Base-by-base conservation (phyloP, 2,113 vertebrate species). In the Peromyscus maniculatus region DNA sequence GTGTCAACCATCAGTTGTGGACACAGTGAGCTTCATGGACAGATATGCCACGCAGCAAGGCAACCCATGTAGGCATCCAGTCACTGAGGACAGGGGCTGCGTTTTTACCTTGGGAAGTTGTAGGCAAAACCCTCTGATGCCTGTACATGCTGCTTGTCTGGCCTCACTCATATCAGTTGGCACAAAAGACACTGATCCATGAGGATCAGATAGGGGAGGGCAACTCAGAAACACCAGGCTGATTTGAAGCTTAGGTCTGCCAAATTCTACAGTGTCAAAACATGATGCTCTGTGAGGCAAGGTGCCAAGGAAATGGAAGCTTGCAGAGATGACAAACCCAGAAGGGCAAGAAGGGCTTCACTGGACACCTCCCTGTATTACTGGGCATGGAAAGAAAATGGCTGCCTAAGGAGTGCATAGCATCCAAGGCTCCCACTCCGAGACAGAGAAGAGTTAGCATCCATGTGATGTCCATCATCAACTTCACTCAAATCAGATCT, bases 1-100 rank as follows among this genome's bases (percentile, higher is more conserved):
- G 1, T 59, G 21, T 46, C 64, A 71, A 28, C 6, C 28, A 59
- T 36, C 36, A 33, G 7, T 43, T 17, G 26, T 69, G 62, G 8
- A 74, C 36, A 69, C 92, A 28, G 36, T 28, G 62, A 93, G 28
- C n/a, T 69, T 43, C 28, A 49, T n/a, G 64, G 52, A 36, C 74
- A 59, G 3, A 55, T 12, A 78, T 39, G 4, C 19, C 26, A 43
- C 36, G 16, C 19, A 26, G 36, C 5, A 24, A 69, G 16, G 3
- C 3, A 17, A 12, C 2, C 4, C 15, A 5, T 26, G 19, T 5
- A 80, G 12, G 21, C 24, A n/a, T 26, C 7, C 28, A 6, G 9
- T 10, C 52, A 33, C 36, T 15, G n/a, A 52, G 26, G 19, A 39
- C 0, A 67, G 4, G 26, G 49, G 26, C 22, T 19, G 26, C 9